These are phyloP conservation scores for Lepilemur ruficaudatus DNA, from an alignment of 2,797 vertebrate species.

Conservation along the genomic window DNA sequence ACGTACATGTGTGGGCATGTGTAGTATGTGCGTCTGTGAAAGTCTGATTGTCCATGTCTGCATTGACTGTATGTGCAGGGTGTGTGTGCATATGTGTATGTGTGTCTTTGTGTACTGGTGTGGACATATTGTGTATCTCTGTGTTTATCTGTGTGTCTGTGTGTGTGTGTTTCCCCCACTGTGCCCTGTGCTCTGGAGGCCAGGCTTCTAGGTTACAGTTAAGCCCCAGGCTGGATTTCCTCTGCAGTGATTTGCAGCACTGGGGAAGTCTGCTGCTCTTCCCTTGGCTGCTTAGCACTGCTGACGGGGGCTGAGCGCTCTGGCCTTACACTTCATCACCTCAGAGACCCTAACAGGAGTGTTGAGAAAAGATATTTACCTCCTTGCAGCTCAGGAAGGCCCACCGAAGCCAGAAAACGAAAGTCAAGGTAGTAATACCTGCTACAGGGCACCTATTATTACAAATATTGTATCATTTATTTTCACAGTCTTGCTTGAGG, in stretches of 20 bases:
- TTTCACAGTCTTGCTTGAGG: not conserved
- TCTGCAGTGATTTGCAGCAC: not conserved
- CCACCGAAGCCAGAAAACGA: not conserved
- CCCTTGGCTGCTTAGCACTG: not conserved
- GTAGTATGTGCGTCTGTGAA: not conserved
- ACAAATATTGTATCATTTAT: not conserved
- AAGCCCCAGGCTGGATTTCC: not conserved
- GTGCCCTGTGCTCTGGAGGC: not conserved
- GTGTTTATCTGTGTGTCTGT: not conserved
- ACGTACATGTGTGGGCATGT: not conserved
- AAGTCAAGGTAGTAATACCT: conserved; percentile 12
- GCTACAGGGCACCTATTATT: not conserved
- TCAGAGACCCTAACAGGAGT: not conserved
- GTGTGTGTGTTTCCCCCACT: fast-evolving
- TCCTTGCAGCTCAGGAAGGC: not conserved
- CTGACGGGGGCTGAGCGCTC: not conserved
- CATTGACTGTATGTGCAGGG: not conserved
- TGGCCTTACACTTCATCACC: not conserved
- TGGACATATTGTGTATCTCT: not conserved
- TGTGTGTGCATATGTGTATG: not conserved
- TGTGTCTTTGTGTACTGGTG: not conserved
- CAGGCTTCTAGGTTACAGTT: not conserved
- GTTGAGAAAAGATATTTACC: not conserved
- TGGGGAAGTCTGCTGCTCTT: not conserved
- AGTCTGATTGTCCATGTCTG: not conserved